Conservation (phyloP, 2,797 vertebrate genomes). For the Enteromius fasciolatus region DNA sequence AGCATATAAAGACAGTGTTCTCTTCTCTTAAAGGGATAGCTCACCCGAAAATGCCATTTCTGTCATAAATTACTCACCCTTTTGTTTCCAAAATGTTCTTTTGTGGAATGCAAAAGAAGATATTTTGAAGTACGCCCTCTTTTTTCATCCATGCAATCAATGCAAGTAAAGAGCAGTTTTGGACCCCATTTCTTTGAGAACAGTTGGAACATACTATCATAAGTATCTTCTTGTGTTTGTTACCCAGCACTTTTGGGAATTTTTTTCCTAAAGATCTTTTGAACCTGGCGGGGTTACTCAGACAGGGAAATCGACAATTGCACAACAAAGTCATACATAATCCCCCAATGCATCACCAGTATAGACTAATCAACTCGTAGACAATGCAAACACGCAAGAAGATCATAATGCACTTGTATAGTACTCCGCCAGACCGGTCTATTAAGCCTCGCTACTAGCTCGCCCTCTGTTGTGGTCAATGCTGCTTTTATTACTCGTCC, state of each 20-base stretch:
- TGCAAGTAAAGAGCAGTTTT: background rate
- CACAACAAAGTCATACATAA: background rate
- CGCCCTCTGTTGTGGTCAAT: slow-evolving; percentile 58
- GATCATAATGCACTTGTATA: slow-evolving; percentile 21
- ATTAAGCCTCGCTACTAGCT: slow-evolving; percentile 41
- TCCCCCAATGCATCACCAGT: background rate
- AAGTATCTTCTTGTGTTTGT: slow-evolving; percentile 25
- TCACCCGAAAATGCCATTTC: background rate
- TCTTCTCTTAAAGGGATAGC: slow-evolving; percentile 26
- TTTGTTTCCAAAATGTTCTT: slow-evolving; percentile 58
- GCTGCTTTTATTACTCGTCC: slow-evolving; percentile 47
- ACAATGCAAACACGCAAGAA: slow-evolving; percentile 25
- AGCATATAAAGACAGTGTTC: slow-evolving; percentile 61
- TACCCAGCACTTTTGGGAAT: slow-evolving; percentile 66
- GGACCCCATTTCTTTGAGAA: background rate
- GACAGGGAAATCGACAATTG: slow-evolving; percentile 23
- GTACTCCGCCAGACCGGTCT: slow-evolving; percentile 26
- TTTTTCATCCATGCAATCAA: background rate
- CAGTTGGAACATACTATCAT: background rate
- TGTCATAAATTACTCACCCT: background rate
- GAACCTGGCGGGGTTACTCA: slow-evolving; percentile 39
- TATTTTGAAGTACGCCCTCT: background rate
- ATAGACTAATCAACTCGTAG: slow-evolving; percentile 31
- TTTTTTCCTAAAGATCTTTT: slow-evolving; percentile 60
- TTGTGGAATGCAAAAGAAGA: background rate